Conservation (phyloP, 2,113 vertebrate species). For the Burhinus bistriatus region DNA sequence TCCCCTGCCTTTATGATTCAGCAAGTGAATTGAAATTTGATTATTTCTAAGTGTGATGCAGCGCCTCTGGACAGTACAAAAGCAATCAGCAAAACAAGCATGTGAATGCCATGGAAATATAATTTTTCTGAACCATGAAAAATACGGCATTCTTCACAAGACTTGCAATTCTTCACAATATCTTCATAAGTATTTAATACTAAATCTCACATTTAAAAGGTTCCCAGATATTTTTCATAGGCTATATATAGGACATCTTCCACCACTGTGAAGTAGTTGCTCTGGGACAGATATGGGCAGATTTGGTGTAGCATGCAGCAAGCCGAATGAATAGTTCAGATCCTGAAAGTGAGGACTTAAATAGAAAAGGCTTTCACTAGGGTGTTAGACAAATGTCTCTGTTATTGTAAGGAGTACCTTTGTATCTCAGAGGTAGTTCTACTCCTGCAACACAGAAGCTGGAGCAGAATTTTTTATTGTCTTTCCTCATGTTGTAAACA, state of each 20-base stretch:
- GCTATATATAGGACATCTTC: background rate
- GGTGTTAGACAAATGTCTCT: background rate
- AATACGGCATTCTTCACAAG: background rate
- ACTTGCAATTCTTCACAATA: background rate
- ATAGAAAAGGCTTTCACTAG: background rate
- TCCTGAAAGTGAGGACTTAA: background rate
- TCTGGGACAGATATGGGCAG: background rate
- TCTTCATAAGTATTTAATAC: background rate
- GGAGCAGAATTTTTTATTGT: background rate
- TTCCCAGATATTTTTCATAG: background rate
- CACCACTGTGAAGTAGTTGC: background rate
- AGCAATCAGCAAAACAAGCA: background rate
- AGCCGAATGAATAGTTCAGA: background rate
- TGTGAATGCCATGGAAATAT: background rate
- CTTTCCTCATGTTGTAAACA: background rate
- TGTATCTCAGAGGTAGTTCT: background rate
- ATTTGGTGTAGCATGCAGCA: background rate
- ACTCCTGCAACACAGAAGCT: background rate
- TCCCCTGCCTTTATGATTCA: background rate
- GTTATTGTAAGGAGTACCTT: background rate
- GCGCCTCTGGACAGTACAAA: background rate
- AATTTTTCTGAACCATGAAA: background rate
- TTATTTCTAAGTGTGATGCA: background rate
- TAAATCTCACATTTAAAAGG: background rate
- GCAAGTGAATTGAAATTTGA: background rate